A percentile compares a stretch with the other conserved stretches of the same genome.
Evolutionary conservation across 1,140 invertebrate genomes (phyloP).

Genomic region (Drosophila tristis): DNA sequence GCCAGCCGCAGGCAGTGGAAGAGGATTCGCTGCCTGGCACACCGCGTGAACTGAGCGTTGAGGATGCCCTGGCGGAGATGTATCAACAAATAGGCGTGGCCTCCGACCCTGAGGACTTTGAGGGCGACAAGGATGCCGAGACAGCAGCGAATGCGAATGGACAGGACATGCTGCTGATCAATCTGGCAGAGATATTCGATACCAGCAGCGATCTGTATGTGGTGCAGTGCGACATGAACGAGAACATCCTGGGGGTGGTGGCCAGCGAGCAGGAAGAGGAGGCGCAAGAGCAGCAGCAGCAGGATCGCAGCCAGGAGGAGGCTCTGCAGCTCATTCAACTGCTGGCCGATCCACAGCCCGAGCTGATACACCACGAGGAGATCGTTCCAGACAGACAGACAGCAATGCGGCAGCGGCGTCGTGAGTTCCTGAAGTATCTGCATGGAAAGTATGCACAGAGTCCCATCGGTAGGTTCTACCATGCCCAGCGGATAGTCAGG

Average conservation of each 20-base stretch:
- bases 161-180: conserved; percentile 73
- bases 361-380: conserved; percentile 71
- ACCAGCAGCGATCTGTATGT: conserved; percentile 78
- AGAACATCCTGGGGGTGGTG: conserved; percentile 72
- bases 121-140: conserved; percentile 41
- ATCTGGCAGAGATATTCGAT: conserved; percentile 78
- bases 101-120: conserved; percentile 66
- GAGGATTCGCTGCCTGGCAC: not conserved
- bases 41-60: conserved; percentile 73
- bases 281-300: conserved; percentile 11
- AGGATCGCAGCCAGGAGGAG: not conserved
- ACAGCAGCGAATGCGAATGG: conserved; percentile 28
- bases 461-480: conserved; percentile 58
- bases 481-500: conserved; percentile 69
- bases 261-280: conserved; percentile 28
- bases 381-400: conserved; percentile 55
- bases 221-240: conserved; percentile 82
- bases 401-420: conserved; percentile 29
- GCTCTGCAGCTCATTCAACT: conserved; percentile 66
- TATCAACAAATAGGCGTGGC: conserved; percentile 74
- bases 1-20: too few species aligned
- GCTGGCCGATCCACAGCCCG: conserved; percentile 52
- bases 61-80: conserved; percentile 80
- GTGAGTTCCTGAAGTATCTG: conserved; percentile 74
- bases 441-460: conserved; percentile 76